Evolutionary conservation across 2,888 invertebrate species (phyloP).

Genomic region (Polyommatus icarus): DNA sequence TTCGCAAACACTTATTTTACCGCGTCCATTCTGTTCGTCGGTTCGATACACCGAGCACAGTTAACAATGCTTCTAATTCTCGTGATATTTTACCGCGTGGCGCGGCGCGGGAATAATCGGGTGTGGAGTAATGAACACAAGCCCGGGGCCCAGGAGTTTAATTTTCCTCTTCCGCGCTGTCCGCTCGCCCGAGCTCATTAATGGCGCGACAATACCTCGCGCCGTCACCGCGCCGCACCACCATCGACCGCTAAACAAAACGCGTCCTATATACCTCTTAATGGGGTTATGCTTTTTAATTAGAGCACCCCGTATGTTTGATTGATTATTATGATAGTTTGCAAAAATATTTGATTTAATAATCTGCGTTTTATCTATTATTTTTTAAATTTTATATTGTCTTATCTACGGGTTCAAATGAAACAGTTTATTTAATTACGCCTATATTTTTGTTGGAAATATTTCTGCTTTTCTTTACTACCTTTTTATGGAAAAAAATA

Average conservation of each 20-base stretch:
- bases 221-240: conserved; percentile 56
- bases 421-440: too few species aligned
- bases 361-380: neutral
- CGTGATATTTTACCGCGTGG: conserved; percentile 59
- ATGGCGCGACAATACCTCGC: conserved; percentile 72
- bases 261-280: conserved; percentile 40
- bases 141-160: conserved; percentile 77
- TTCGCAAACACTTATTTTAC: neutral
- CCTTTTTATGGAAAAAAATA: too few species aligned
- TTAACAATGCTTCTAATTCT: conserved; percentile 41
- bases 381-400: neutral
- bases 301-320: conserved; percentile 1
- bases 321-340: neutral
- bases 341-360: neutral
- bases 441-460: too few species aligned
- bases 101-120: conserved; percentile 65
- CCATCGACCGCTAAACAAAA: conserved; percentile 54
- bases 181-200: conserved; percentile 68
- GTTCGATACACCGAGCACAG: conserved; percentile 27
- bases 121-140: conserved; percentile 73
- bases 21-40: neutral
- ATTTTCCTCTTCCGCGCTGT: conserved; percentile 79
- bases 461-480: too few species aligned
- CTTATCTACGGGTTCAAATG: too few species aligned
- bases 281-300: conserved; percentile 28